Conservation (phyloP, 2,113 vertebrate genomes). For the Cryptoleucopteryx plumbea region DNA sequence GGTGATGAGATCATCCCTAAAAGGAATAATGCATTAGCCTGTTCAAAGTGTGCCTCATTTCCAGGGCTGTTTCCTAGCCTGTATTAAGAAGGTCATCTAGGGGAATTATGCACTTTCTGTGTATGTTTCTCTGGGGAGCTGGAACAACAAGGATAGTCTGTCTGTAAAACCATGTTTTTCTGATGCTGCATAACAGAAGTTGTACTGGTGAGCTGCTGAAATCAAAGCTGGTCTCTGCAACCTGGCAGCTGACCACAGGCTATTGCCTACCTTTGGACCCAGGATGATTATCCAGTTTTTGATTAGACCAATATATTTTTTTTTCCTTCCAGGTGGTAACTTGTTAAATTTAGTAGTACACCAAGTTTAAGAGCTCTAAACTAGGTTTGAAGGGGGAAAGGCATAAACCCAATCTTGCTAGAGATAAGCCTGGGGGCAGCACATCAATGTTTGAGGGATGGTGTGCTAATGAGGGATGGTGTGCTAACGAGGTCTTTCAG, state of each 20-base stretch:
- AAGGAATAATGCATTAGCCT: not conserved
- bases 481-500: too few relatives aligned
- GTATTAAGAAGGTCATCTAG: not conserved
- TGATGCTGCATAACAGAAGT: not conserved
- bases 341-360: not conserved
- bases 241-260: not conserved
- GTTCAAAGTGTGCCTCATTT: not conserved
- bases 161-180: not conserved
- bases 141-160: not conserved
- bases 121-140: not conserved
- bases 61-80: not conserved
- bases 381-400: not conserved
- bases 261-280: not conserved
- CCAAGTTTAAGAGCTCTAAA: not conserved
- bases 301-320: not conserved
- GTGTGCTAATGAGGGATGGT: too few relatives aligned
- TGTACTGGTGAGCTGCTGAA: not conserved
- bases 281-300: not conserved
- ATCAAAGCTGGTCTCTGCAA: not conserved
- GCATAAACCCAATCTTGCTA: not conserved
- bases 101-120: not conserved
- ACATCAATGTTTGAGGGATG: not conserved
- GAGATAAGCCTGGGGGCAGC: not conserved
- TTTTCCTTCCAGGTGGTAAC: not conserved
- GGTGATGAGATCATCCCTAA: constrained; percentile 5